A percentile compares a stretch with the other conserved stretches of the same genome.
Evolutionary conservation across 2,888 invertebrate species (phyloP).

Genomic region (Drosophila bunnanda): DNA sequence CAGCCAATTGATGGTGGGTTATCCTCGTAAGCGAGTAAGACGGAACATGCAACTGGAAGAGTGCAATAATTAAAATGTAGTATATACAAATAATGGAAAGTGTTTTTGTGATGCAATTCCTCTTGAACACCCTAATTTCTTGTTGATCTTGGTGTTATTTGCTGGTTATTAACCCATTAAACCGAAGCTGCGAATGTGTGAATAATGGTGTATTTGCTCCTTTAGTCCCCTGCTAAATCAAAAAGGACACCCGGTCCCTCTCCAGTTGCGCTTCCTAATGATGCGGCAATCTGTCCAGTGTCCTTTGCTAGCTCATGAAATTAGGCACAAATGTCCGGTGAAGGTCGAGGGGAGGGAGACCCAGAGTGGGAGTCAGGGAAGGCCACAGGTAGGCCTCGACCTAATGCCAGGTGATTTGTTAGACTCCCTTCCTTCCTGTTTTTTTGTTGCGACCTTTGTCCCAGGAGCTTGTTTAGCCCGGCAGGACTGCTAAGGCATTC

Average conservation of each 20-base stretch:
- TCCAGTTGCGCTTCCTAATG: slow-evolving; percentile 56
- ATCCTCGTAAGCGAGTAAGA: slow-evolving; percentile 6
- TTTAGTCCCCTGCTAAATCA: neutral
- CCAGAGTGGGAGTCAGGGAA: neutral
- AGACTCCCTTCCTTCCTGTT: slow-evolving; percentile 48
- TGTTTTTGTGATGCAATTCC: neutral
- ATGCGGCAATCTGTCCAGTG: slow-evolving; percentile 72
- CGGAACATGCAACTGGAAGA: neutral
- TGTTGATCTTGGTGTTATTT: neutral
- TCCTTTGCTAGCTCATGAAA: slow-evolving; percentile 72
- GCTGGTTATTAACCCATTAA: slow-evolving; percentile 7
- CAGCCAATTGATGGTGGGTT: slow-evolving; percentile 38
- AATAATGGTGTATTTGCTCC: slow-evolving; percentile 2
- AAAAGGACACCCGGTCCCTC: neutral
- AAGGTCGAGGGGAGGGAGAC: neutral
- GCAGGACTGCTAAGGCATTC: slow-evolving; percentile 59
- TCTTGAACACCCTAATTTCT: neutral
- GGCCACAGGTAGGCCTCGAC: slow-evolving; percentile 53
- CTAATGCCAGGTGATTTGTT: slow-evolving; percentile 76
- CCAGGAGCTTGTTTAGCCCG: slow-evolving; percentile 44
- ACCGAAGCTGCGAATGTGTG: neutral
- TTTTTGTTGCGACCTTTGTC: slow-evolving; percentile 29
- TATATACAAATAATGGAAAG: neutral
- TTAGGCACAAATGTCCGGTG: slow-evolving; percentile 71
- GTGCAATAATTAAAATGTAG: slow-evolving; percentile 14